These are phyloP conservation scores for Agriopis aurantiaria DNA, from an alignment of 2,888 invertebrate genomes.

Conservation along the genomic window DNA sequence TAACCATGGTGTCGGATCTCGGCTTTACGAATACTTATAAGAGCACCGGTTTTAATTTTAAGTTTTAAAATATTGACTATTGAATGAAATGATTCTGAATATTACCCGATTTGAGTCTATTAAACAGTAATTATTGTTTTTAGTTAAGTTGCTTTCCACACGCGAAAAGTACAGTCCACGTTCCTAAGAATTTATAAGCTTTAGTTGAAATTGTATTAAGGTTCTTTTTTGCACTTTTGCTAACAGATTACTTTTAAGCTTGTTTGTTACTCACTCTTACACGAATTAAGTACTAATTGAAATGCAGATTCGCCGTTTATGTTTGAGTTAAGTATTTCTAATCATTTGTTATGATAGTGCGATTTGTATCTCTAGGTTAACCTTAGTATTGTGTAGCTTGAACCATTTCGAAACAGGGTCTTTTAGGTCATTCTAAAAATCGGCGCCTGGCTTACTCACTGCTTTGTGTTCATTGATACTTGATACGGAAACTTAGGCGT, in stretches of 20 bases:
- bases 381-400: constrained; percentile 58
- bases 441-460: constrained; percentile 66
- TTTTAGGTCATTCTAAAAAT: constrained; percentile 74
- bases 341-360: constrained; percentile 48
- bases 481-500: constrained; percentile 51
- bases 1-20: constrained; percentile 63
- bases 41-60: constrained; percentile 52
- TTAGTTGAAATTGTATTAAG: constrained; percentile 19
- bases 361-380: constrained; percentile 59
- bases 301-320: constrained; percentile 30
- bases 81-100: constrained; percentile 30
- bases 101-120: constrained; percentile 33
- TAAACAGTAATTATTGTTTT: constrained; percentile 34
- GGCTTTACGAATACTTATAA: constrained; percentile 57
- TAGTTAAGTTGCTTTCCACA: constrained; percentile 35
- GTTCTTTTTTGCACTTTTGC: constrained; percentile 24
- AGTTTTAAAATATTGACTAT: constrained; percentile 36
- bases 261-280: constrained; percentile 22
- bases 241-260: constrained; percentile 26
- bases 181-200: constrained; percentile 36
- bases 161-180: constrained; percentile 37
- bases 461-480: constrained; percentile 61
- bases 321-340: constrained; percentile 44
- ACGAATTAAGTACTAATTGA: constrained; percentile 25
- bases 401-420: constrained; percentile 70